A percentile compares a stretch with the other conserved stretches of the same genome.
These are phyloP conservation scores for Pica pica DNA, from an alignment of 2,113 vertebrate genomes.

Conservation along the genomic window DNA sequence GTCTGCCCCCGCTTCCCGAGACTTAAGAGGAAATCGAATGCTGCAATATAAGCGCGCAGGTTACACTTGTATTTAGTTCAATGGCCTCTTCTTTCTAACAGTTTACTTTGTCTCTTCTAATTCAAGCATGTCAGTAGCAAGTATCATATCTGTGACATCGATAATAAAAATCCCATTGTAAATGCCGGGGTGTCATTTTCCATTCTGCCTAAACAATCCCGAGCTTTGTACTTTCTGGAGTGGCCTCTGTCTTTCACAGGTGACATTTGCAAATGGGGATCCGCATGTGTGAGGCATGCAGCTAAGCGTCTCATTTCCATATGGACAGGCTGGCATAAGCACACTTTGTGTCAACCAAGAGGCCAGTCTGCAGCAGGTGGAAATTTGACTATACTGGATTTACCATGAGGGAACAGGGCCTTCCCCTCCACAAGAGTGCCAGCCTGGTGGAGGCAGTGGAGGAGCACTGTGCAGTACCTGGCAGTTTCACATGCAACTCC, in stretches of 20 bases:
- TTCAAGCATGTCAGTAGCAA: conserved; percentile 65
- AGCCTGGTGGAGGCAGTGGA: neutral
- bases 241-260: conserved; percentile 57
- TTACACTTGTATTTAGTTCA: conserved; percentile 53
- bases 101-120: conserved; percentile 69
- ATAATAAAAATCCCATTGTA: conserved; percentile 68
- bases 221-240: conserved; percentile 49
- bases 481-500: rapidly evolving
- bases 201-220: conserved; percentile 62
- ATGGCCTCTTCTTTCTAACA: conserved; percentile 54
- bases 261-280: conserved; percentile 53
- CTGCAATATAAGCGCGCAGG: conserved; percentile 41
- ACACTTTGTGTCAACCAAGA: neutral
- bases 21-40: conserved; percentile 27
- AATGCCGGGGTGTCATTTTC: conserved; percentile 59
- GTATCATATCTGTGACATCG: conserved; percentile 62
- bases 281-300: neutral
- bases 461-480: rapidly evolving
- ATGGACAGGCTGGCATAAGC: neutral
- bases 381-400: neutral
- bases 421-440: neutral
- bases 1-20: neutral
- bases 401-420: rapidly evolving
- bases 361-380: neutral
- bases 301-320: conserved; percentile 20